These are phyloP conservation scores for Spondyliosoma cantharus DNA, from an alignment of 2,797 vertebrate species.

Conservation along the genomic window DNA sequence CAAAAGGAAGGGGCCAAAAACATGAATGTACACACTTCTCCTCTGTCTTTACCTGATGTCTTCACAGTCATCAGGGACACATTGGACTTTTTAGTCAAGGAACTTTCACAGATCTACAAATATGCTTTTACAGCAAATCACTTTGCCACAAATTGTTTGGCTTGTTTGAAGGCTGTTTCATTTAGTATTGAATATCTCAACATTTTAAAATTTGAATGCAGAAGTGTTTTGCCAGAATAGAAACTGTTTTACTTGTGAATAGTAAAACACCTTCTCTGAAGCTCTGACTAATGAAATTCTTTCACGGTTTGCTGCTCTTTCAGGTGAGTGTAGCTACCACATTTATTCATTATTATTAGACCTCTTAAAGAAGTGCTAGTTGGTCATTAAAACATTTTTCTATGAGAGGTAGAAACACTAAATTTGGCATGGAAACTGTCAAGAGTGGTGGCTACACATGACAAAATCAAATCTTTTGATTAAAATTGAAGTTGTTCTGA, in stretches of 20 bases:
- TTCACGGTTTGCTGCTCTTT: slow-evolving; percentile 6
- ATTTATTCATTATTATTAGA: background rate
- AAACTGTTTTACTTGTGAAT: background rate
- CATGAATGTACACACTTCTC: too few relatives aligned
- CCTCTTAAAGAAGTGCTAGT: background rate
- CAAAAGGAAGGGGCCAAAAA: background rate
- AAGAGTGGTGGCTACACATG: too few relatives aligned
- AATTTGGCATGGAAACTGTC: too few relatives aligned
- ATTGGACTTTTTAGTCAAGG: background rate
- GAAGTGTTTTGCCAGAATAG: background rate
- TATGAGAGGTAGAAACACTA: too few relatives aligned
- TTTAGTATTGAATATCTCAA: background rate
- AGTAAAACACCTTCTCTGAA: background rate
- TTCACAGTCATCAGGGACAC: background rate
- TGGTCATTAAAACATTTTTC: too few relatives aligned
- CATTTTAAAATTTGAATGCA: background rate
- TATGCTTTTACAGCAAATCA: background rate
- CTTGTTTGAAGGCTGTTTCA: background rate
- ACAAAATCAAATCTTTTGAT: too few relatives aligned
- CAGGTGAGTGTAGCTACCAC: background rate
- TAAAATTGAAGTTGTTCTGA: too few relatives aligned
- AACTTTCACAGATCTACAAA: background rate
- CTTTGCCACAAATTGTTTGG: background rate
- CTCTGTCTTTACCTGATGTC: background rate
- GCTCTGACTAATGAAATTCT: background rate